phyloP scores from a whole-genome alignment of 1,140 invertebrate genomes.

The Laupala kohalensis region DNA sequence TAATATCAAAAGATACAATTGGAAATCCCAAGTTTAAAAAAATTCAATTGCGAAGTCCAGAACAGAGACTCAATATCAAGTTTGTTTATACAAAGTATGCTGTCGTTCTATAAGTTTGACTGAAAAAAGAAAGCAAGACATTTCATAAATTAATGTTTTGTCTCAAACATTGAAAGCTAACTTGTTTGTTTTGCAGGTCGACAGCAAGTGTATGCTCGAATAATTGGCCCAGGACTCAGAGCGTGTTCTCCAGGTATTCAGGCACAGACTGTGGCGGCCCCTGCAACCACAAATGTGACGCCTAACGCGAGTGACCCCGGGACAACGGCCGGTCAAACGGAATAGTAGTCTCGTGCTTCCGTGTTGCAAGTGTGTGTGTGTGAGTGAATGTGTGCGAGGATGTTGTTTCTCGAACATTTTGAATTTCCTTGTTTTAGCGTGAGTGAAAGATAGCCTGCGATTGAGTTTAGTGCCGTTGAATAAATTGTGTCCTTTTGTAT shows the following conservation, averaged over 20 bases:
- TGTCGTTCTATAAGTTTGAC: not conserved
- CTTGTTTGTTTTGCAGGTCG: conserved; percentile 4
- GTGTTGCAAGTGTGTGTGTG: too few species aligned
- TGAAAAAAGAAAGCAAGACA: not conserved
- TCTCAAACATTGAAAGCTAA: not conserved
- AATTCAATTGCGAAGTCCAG: not conserved
- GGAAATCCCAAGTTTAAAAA: not conserved
- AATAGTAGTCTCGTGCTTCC: not conserved
- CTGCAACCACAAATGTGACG: not conserved
- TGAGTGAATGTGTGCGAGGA: too few species aligned
- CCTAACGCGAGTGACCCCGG: not conserved
- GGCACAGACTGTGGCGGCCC: not conserved
- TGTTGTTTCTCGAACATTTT: too few species aligned
- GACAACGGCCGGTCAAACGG: not conserved
- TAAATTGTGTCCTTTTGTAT: not conserved
- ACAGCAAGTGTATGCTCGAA: conserved; percentile 12
- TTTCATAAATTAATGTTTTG: not conserved
- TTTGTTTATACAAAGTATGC: too few species aligned
- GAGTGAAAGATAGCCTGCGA: not conserved
- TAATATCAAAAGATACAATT: not conserved
- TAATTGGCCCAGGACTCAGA: conserved; percentile 7
- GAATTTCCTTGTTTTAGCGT: too few species aligned
- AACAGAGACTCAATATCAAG: not conserved
- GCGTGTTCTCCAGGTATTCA: not conserved
- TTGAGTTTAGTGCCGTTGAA: not conserved